phyloP scores from a whole-genome alignment of 35 echinoderm and acorn worm genomes.

The Amphiura filiformis region DNA sequence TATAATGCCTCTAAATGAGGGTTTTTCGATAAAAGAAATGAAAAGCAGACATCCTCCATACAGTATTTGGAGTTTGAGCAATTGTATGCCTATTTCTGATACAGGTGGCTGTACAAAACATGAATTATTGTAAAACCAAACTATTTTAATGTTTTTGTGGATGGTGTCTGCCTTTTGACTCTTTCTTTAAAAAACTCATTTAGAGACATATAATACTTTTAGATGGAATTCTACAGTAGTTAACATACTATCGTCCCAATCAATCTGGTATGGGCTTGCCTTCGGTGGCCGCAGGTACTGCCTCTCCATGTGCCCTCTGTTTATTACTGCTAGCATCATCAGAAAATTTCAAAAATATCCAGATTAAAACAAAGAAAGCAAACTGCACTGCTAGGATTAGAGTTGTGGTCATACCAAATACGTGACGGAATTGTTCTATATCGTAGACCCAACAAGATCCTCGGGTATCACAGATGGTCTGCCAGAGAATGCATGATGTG shows the following conservation, averaged over 20 bases:
- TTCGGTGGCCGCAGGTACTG: not conserved
- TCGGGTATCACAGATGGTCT: slow-evolving; percentile 32
- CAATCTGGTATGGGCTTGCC: not conserved
- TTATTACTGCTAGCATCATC: not conserved
- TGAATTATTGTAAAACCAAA: no score
- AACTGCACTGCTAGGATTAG: not conserved
- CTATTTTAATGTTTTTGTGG: no score
- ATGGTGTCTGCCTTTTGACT: no score
- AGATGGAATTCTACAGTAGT: no score
- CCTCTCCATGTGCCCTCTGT: not conserved
- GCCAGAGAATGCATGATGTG: slow-evolving; percentile 44
- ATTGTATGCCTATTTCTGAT: no score
- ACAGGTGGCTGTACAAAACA: no score
- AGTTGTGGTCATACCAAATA: slow-evolving; percentile 3
- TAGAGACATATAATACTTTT: no score
- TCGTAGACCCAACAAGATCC: slow-evolving; percentile 71
- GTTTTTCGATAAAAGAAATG: no score
- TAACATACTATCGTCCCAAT: not conserved
- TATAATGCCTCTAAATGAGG: no score
- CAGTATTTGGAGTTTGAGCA: no score
- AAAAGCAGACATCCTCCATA: no score
- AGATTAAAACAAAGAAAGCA: slow-evolving; percentile 9
- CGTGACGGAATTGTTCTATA: slow-evolving; percentile 40
- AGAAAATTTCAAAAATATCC: not conserved
- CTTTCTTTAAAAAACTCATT: no score